These are phyloP conservation scores for Rhineura floridana DNA, from an alignment of 2,113 vertebrate species.

Conservation along the genomic window DNA sequence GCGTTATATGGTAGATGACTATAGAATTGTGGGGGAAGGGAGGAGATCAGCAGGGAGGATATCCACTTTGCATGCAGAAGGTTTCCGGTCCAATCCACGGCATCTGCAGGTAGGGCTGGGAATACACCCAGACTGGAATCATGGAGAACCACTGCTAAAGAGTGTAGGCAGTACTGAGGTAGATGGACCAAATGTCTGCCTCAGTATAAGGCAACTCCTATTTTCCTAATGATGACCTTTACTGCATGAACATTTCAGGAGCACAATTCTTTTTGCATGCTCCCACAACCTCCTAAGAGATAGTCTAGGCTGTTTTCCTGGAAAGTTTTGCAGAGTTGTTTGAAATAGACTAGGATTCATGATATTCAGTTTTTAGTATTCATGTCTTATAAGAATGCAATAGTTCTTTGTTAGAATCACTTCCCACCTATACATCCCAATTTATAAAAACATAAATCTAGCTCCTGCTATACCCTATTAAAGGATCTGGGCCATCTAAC, in stretches of 20 bases:
- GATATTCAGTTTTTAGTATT: neutral
- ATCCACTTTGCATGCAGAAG: no score
- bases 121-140: no score
- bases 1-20: neutral
- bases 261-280: neutral
- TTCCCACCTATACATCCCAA: conserved; percentile 22
- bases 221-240: neutral
- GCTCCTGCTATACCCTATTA: neutral
- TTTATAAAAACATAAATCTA: conserved; percentile 37
- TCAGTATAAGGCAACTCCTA: no score
- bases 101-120: no score
- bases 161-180: no score
- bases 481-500: conserved; percentile 15
- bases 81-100: no score
- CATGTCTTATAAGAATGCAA: neutral
- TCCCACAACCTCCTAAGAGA: neutral
- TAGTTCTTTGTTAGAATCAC: neutral
- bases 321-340: conserved; percentile 12
- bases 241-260: neutral
- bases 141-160: no score
- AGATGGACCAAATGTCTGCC: no score
- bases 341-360: conserved; percentile 1
- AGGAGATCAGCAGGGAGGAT: no score
- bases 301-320: neutral
- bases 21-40: no score